Evolutionary conservation across 1,140 invertebrate genomes (phyloP).

Genomic region (Cydia amplana): DNA sequence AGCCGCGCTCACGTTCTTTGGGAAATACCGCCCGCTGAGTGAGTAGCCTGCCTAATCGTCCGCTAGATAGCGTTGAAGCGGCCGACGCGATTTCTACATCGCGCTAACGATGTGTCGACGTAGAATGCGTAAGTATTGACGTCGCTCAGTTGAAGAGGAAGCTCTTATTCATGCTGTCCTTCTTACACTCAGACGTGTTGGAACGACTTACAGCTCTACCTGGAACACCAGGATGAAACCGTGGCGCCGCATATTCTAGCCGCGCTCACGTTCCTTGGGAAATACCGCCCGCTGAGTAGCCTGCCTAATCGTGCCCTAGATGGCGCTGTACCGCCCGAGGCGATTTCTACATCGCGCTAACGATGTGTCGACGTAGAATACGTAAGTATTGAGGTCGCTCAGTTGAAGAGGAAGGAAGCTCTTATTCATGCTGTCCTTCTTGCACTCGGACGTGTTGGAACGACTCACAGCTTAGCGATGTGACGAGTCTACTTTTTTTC

Average conservation of each 20-base stretch:
- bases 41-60: too few relatives aligned
- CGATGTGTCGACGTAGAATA: background rate
- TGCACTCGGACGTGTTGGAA: conserved; percentile 91
- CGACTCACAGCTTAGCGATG: too few relatives aligned
- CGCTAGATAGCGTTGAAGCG: background rate
- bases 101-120: conserved; percentile 14
- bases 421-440: conserved; percentile 81
- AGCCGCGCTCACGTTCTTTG: conserved; percentile 90
- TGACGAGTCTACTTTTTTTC: too few relatives aligned
- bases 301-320: background rate
- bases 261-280: conserved; percentile 92
- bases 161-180: conserved; percentile 89
- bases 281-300: conserved; percentile 86
- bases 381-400: too few relatives aligned
- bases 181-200: conserved; percentile 92
- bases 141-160: too few relatives aligned
- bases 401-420: too few relatives aligned
- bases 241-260: conserved; percentile 90
- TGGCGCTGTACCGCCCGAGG: background rate
- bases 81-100: background rate
- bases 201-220: conserved; percentile 88
- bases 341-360: background rate
- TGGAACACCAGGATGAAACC: conserved; percentile 90
- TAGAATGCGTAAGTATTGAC: too few relatives aligned
- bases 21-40: conserved; percentile 73